phyloP scores from a whole-genome alignment of 2,113 vertebrate genomes.

The Scytalopus superciliaris region DNA sequence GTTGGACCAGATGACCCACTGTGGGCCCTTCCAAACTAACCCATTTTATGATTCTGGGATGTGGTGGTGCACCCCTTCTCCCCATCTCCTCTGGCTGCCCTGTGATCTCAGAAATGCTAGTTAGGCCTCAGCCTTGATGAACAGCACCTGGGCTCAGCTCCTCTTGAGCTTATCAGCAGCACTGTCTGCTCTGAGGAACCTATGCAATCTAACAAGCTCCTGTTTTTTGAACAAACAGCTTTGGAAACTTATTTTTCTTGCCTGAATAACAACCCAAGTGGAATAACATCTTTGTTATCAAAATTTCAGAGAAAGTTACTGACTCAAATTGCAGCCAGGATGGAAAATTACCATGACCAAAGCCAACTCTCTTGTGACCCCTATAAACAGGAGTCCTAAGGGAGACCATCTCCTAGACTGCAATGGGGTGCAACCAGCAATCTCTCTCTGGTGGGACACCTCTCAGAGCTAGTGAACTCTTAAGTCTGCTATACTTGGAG shows the following conservation, averaged over 20 bases:
- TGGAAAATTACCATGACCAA: neutral
- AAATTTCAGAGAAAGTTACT: neutral
- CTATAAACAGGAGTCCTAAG: neutral
- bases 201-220: fast-evolving
- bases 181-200: fast-evolving
- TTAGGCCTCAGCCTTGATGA: fast-evolving
- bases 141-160: neutral
- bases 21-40: neutral
- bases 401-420: neutral
- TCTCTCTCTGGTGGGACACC: neutral
- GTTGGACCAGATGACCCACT: neutral
- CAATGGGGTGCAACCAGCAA: neutral
- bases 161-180: neutral
- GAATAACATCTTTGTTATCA: neutral
- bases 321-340: neutral
- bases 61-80: too few species aligned
- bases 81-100: neutral
- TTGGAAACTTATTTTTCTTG: neutral
- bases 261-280: neutral
- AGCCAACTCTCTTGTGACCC: neutral
- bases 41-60: neutral
- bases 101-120: fast-evolving
- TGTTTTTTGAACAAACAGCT: neutral
- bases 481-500: neutral
- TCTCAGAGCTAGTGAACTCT: neutral